These are phyloP conservation scores for Horisme vitalbata DNA, from an alignment of 2,888 invertebrate genomes.

Conservation along the genomic window DNA sequence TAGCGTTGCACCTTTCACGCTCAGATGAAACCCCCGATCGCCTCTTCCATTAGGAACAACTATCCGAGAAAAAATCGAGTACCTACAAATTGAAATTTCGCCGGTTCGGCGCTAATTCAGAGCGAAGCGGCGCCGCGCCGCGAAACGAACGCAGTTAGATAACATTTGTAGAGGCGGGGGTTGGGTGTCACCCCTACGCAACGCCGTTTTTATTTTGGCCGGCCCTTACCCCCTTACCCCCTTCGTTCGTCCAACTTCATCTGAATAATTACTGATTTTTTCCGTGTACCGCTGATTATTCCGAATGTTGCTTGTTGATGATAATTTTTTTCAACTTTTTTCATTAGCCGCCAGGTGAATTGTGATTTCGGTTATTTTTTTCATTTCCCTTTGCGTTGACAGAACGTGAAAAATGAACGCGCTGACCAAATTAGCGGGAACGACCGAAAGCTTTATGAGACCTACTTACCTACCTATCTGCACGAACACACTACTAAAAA, in stretches of 20 bases:
- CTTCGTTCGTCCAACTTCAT: conserved; percentile 82
- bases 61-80: conserved; percentile 73
- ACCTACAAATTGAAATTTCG: conserved; percentile 80
- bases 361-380: conserved; percentile 50
- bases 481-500: conserved; percentile 1
- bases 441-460: conserved; percentile 2
- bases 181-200: conserved; percentile 81
- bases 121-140: conserved; percentile 67
- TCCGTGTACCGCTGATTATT: conserved; percentile 83
- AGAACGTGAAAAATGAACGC: conserved; percentile 22
- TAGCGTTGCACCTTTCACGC: conserved; percentile 10
- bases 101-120: conserved; percentile 74
- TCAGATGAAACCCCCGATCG: conserved; percentile 53
- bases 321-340: conserved; percentile 74
- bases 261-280: conserved; percentile 84
- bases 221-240: conserved; percentile 80
- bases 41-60: conserved; percentile 69
- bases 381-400: conserved; percentile 38
- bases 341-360: conserved; percentile 65
- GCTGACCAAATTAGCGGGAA: conserved; percentile 16
- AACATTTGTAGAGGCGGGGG: conserved; percentile 78
- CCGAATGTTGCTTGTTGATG: conserved; percentile 82
- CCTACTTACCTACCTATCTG: not conserved
- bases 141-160: conserved; percentile 81
- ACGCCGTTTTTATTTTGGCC: conserved; percentile 82